phyloP scores from a whole-genome alignment of 2,113 vertebrate genomes.

The Upupa epops region DNA sequence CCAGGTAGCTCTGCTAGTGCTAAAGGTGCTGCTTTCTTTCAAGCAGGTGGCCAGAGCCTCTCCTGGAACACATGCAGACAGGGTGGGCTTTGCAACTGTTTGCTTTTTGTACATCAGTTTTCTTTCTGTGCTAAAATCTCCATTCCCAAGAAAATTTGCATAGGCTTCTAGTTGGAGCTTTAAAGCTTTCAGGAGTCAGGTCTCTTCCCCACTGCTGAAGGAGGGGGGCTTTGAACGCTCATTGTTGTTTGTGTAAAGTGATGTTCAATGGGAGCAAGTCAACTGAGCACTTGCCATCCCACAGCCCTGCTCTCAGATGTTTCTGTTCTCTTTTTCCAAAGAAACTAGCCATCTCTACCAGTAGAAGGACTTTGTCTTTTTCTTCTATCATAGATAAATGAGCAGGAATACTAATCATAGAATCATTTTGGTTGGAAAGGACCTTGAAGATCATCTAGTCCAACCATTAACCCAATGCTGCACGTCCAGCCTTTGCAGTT shows the following conservation, averaged over 20 bases:
- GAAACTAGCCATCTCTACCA: background rate
- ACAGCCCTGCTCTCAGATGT: background rate
- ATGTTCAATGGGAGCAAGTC: background rate
- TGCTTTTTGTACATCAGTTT: background rate
- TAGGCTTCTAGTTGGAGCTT: background rate
- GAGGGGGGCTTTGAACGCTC: background rate
- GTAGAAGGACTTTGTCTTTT: background rate
- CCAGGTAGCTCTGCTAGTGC: background rate
- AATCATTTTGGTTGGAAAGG: too few relatives aligned
- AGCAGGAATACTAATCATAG: background rate
- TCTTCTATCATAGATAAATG: background rate
- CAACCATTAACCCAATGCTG: too few relatives aligned
- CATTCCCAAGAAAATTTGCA: background rate
- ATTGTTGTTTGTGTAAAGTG: background rate
- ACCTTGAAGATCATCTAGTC: too few relatives aligned
- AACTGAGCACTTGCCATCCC: background rate
- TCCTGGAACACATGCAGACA: fast-evolving
- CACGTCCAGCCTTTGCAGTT: too few relatives aligned
- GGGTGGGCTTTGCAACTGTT: background rate
- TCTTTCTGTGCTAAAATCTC: background rate
- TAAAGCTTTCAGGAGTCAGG: background rate
- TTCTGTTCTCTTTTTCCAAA: background rate
- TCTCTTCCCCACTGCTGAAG: background rate
- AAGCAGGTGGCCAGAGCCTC: fast-evolving
- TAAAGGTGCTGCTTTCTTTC: background rate